Evolutionary conservation across 2,888 invertebrate genomes (phyloP), one percentile per base, ranked within the genome.

Genomic region (Seira ritae): DNA sequence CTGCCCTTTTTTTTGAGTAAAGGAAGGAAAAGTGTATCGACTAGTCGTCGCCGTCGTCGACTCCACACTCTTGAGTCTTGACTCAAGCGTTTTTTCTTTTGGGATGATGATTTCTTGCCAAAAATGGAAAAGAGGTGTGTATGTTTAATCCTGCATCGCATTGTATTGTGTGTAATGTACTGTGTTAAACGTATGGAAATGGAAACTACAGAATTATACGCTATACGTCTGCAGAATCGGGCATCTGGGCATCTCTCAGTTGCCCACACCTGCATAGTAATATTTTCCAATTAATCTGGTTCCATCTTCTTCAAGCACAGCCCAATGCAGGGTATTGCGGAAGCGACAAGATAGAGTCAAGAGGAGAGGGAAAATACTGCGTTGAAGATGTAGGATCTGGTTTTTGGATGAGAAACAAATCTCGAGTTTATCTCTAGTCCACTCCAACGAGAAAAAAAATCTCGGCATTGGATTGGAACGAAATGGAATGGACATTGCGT

Each of bases 401-500:
- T 42, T n/a, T n/a, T n/a, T n/a, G n/a, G n/a, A n/a, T n/a, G n/a
- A n/a, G n/a, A 42, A 42, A 42, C 42, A 12, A 42, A 42, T 42
- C 42, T 8, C 6, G 42, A 42, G 42, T 42, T 42, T 8, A 42
- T 42, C 42, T 42, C 12, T n/a, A n/a, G 42, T n/a, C n/a, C n/a
- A n/a, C n/a, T n/a, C n/a, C n/a, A 8, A 42, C 42, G 42, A 12
- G 42, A 8, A n/a, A n/a, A n/a, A 12, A 12, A 42, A 42, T 42
- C 42, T 42, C 42, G 42, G 42, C 42, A 42, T 4, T 8, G 42
- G 42, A 42, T 8, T 66, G 66, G 66, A 22, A 66, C 3, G 19
- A 78, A 65, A 65, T 62, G 42, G 42, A 1, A 76, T 19, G 65
- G 81, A 81, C n/a, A n/a, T n/a, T n/a, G n/a, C n/a, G n/a, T n/a